Evolutionary conservation across 2,888 invertebrate genomes (phyloP).

Genomic region (Colostygia pectinataria): DNA sequence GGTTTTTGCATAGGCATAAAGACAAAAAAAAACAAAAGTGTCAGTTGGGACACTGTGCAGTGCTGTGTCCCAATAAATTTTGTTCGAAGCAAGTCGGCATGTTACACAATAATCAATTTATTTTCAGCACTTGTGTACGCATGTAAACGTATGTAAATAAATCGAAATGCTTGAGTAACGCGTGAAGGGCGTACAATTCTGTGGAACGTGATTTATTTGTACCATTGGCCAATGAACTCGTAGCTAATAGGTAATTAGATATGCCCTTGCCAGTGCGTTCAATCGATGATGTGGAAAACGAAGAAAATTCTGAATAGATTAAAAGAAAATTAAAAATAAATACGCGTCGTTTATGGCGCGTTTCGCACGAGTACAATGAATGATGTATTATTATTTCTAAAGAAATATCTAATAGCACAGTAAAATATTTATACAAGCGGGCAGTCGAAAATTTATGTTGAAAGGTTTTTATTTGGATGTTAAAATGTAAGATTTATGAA

Average conservation of each 20-base stretch:
- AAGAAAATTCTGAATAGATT: neutral
- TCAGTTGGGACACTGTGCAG: too few relatives aligned
- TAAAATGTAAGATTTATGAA: neutral
- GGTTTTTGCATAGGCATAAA: too few relatives aligned
- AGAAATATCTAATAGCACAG: too few relatives aligned
- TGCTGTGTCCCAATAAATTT: too few relatives aligned
- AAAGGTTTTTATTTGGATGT: too few relatives aligned
- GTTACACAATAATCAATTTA: too few relatives aligned
- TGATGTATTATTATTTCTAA: too few relatives aligned
- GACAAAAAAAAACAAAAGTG: too few relatives aligned
- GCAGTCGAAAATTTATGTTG: neutral
- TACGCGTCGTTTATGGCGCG: conserved; percentile 1
- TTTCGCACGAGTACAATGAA: neutral
- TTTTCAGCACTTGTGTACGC: conserved; percentile 9
- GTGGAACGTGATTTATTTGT: conserved; percentile 19
- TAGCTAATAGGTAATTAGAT: conserved; percentile 7
- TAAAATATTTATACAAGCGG: conserved; percentile 1
- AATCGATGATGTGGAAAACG: conserved; percentile 15
- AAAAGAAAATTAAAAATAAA: neutral
- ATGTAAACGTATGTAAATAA: conserved; percentile 22
- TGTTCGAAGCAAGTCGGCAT: too few relatives aligned
- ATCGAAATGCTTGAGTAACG: conserved; percentile 19
- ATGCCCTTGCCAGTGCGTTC: conserved; percentile 25
- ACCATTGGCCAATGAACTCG: conserved; percentile 24
- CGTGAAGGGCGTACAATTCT: conserved; percentile 28